These are phyloP conservation scores for Baccha elongata DNA, from an alignment of 2,888 invertebrate species.

Conservation along the genomic window DNA sequence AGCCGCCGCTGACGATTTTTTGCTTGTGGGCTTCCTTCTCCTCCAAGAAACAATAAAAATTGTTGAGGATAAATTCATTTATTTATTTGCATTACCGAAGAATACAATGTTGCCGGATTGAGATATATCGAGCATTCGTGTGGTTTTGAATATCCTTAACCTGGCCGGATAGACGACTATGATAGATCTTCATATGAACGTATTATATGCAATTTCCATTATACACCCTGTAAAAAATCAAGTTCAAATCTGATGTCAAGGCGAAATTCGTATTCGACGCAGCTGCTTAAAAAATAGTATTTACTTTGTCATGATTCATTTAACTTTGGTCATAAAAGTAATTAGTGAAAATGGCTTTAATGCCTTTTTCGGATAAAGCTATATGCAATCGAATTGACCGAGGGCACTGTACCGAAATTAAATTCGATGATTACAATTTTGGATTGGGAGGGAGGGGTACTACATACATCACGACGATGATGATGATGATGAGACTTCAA, in stretches of 20 bases:
- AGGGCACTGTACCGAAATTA: constrained; percentile 19
- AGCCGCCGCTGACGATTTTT: not conserved
- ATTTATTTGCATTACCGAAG: constrained; percentile 26
- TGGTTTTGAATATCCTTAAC: constrained; percentile 8
- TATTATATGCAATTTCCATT: constrained; percentile 10
- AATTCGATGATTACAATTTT: constrained; percentile 12
- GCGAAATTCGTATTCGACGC: constrained; percentile 49
- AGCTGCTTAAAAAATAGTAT: constrained; percentile 15
- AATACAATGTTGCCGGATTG: constrained; percentile 23
- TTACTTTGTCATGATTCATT: constrained; percentile 26
- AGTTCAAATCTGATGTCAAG: constrained; percentile 70
- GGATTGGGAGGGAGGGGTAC: not conserved
- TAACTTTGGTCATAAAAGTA: constrained; percentile 44
- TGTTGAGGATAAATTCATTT: constrained; percentile 4
- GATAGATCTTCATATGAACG: not conserved
- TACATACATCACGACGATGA: not conserved
- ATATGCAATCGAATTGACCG: not conserved
- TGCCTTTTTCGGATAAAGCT: constrained; percentile 36
- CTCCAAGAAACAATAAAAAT: not conserved
- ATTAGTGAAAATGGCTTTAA: constrained; percentile 58
- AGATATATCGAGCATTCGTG: constrained; percentile 8
- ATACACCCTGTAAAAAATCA: constrained; percentile 17
- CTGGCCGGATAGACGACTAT: not conserved
- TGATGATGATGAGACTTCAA: not conserved
- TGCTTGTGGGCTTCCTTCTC: not conserved